Conservation (phyloP, 2,888 invertebrate species). For the Callyntrura guangdongensis region DNA sequence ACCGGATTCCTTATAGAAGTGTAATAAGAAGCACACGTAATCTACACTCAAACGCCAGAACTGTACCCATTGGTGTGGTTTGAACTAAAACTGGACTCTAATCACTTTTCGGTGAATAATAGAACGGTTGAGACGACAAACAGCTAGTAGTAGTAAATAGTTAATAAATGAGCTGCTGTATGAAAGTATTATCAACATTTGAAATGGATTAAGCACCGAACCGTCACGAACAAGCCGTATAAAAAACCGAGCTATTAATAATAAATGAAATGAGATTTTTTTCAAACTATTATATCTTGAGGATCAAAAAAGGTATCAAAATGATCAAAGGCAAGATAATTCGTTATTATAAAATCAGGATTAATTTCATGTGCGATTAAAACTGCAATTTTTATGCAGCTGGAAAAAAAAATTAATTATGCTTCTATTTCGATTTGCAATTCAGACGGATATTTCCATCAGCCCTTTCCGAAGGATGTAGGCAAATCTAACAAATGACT, state of each 20-base stretch:
- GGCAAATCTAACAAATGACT: too few relatives aligned
- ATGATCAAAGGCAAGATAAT: too few relatives aligned
- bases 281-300: not conserved
- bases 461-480: too few relatives aligned
- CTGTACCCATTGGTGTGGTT: too few relatives aligned
- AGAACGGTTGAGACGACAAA: conserved; percentile 8
- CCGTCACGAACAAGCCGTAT: not conserved
- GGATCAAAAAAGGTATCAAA: too few relatives aligned
- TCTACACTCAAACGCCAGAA: not conserved
- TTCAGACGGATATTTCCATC: too few relatives aligned
- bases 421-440: too few relatives aligned
- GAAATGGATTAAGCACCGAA: not conserved
- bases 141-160: conserved; percentile 10
- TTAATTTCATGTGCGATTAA: too few relatives aligned
- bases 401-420: too few relatives aligned
- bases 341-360: too few relatives aligned
- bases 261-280: not conserved
- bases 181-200: not conserved
- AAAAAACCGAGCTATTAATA: not conserved
- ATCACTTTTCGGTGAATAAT: conserved; percentile 1
- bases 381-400: too few relatives aligned
- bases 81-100: not conserved
- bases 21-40: not conserved
- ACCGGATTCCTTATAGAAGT: conserved; percentile 50
- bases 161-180: conserved; percentile 27